Conservation (phyloP, 1,140 invertebrate species). For the Sinella curviseta region DNA sequence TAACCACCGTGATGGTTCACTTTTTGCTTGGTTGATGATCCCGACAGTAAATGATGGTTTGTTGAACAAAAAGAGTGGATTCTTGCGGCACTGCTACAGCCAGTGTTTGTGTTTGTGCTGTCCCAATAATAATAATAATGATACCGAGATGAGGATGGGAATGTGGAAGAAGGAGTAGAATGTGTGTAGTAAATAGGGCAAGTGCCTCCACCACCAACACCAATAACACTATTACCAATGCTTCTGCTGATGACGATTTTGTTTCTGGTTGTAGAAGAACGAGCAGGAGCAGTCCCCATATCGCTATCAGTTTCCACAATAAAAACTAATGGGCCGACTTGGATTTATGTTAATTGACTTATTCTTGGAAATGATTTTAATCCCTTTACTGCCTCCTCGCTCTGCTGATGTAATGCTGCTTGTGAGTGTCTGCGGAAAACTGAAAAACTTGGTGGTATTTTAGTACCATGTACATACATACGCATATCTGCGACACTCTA, state of each 20-base stretch:
- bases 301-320: conserved; percentile 24
- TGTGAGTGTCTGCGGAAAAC: not conserved
- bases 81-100: not conserved
- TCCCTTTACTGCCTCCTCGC: conserved; percentile 2
- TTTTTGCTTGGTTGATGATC: too few relatives aligned
- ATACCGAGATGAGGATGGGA: not conserved
- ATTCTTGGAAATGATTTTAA: conserved; percentile 25
- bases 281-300: not conserved
- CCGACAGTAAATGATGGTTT: not conserved
- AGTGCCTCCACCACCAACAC: conserved; percentile 11
- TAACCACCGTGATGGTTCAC: too few relatives aligned
- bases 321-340: conserved; percentile 25
- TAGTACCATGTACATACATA: not conserved
- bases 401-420: not conserved
- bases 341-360: conserved; percentile 27
- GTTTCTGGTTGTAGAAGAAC: too few relatives aligned
- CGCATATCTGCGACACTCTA: too few relatives aligned
- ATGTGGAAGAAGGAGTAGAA: not conserved
- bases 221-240: not conserved
- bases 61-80: too few relatives aligned
- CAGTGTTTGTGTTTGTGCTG: not conserved
- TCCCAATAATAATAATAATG: not conserved
- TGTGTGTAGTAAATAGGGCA: not conserved
- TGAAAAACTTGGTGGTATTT: not conserved
- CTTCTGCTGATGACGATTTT: not conserved